Evolutionary conservation across 2,113 vertebrate genomes (phyloP), one percentile per base, ranked within the genome.

Genomic region (Urocolius indicus): DNA sequence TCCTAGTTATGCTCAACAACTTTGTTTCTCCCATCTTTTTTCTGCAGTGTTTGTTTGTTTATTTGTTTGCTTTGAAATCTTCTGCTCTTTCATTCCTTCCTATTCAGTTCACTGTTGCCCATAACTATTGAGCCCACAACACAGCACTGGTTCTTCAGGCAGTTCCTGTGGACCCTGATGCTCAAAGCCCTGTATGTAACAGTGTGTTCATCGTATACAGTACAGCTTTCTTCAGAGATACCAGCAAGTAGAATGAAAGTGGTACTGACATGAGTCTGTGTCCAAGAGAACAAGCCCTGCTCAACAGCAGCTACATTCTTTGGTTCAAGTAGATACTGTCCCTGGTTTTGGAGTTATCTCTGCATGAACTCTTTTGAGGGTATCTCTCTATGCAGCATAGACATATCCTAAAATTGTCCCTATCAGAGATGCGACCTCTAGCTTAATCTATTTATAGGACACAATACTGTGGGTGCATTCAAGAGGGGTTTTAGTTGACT

Each of bases 11-110:
- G 46, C 32, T 91, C 41, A 66, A n/a, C 63, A 9, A 6, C 51
- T 38, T 80, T 55, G 29, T 77, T 88, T 73, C 72, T 90, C 19
- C 55, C 43, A 77, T 86, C 79, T 94, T 49, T 83, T 93, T 94
- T 73, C 83, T 80, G 41, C 29, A 90, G 52, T 54, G 26, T 75
- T 46, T 94, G 14, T 72, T 48, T 84, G 34, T 58, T 71, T 72
- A 32, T 7, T 29, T 58, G 23, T 61, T 91, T 90, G 52, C 76
- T 95, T 79, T n/a, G 52, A 89, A 94, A 63, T 34, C 79, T 90
- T 92, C 76, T 92, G 73, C 45, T 2, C 1, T 89, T 76, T 93
- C 3, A 0, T 77, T 67, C 57, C 43, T 94, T 88, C 19, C 13
- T 66, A 72, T 88, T 85, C 46, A 66, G 21, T 49, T 92, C 45